phyloP scores from a whole-genome alignment of 2,113 vertebrate genomes.

The Archocentrus centrarchus region DNA sequence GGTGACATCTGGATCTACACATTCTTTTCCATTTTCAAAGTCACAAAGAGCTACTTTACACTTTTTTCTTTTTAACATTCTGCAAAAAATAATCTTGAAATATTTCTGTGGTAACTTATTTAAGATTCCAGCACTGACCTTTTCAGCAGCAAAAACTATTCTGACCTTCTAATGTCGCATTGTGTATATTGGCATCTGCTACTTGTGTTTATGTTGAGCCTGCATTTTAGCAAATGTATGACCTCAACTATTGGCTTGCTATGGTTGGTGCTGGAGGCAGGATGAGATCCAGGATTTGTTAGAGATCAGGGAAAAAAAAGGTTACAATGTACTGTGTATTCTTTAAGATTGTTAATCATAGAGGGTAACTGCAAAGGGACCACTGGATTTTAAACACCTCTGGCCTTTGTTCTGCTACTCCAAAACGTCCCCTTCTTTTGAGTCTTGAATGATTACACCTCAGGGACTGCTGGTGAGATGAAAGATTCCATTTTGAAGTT shows the following conservation, averaged over 20 bases:
- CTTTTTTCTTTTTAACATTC: neutral
- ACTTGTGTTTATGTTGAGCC: neutral
- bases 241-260: neutral
- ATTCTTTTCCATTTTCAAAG: neutral
- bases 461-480: slow-evolving; percentile 61
- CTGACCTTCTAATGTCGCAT: neutral
- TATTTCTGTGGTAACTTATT: neutral
- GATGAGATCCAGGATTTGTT: neutral
- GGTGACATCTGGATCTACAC: neutral
- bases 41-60: neutral
- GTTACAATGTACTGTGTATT: neutral
- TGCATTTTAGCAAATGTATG: neutral
- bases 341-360: slow-evolving; percentile 15
- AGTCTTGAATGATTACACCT: slow-evolving; percentile 63
- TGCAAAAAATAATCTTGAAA: neutral
- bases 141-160: neutral
- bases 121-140: neutral
- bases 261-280: neutral
- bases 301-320: neutral
- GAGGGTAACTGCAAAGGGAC: slow-evolving; percentile 5
- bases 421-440: slow-evolving; percentile 43
- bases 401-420: slow-evolving; percentile 35
- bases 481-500: slow-evolving; percentile 71
- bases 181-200: slow-evolving; percentile 11
- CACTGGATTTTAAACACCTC: slow-evolving; percentile 20